phyloP scores from a whole-genome alignment of 2,113 vertebrate genomes.

The Xyliphius kryptos region DNA sequence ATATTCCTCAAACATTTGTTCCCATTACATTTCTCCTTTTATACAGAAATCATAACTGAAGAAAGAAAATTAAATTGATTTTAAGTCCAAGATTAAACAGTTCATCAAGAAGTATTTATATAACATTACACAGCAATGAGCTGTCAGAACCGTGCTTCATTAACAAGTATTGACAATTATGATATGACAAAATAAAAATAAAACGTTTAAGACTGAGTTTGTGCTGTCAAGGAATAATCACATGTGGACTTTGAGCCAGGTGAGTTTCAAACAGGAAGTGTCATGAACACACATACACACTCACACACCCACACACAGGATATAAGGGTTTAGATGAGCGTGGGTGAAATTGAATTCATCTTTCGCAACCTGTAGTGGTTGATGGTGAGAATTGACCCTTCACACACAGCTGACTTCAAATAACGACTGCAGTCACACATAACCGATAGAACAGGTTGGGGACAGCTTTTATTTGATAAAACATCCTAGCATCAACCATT shows the following conservation, averaged over 20 bases:
- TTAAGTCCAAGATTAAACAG: no score
- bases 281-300: constrained; percentile 22
- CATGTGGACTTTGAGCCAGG: constrained; percentile 29
- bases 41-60: no score
- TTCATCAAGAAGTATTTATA: no score
- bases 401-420: constrained; percentile 30
- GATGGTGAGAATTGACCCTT: constrained; percentile 34
- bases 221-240: constrained; percentile 34
- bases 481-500: no score
- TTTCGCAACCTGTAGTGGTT: constrained; percentile 24
- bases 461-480: constrained; percentile 3
- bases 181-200: no score
- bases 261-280: constrained; percentile 34
- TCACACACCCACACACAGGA: constrained; percentile 27
- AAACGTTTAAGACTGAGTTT: no score
- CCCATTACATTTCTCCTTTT: no score
- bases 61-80: no score
- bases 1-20: no score
- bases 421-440: constrained; percentile 16
- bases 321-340: constrained; percentile 28
- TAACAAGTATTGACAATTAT: no score
- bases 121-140: no score
- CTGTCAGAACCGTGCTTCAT: no score
- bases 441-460: constrained; percentile 25
- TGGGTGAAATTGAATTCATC: constrained; percentile 31